phyloP scores from a whole-genome alignment of 1,140 invertebrate genomes.

The Drosophila lacertosa region DNA sequence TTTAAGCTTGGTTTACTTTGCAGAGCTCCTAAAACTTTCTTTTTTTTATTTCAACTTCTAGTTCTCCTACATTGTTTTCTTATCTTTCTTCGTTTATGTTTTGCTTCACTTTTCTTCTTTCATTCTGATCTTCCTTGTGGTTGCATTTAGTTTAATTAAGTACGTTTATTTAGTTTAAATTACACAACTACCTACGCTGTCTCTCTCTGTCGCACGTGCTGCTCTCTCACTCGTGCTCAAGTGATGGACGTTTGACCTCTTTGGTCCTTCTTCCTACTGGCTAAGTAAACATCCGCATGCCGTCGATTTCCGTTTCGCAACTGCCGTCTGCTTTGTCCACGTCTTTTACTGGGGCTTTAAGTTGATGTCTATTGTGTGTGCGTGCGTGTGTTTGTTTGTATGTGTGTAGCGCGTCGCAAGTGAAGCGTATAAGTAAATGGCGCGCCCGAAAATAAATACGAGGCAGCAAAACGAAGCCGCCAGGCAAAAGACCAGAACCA shows the following conservation, averaged over 20 bases:
- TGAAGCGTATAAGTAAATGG: constrained; percentile 61
- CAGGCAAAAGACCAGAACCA: constrained; percentile 6
- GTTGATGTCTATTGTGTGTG: constrained; percentile 45
- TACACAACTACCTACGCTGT: neutral
- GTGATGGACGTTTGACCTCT: constrained; percentile 28
- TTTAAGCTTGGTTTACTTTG: too few species aligned
- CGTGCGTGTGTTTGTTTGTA: neutral
- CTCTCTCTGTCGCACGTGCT: neutral
- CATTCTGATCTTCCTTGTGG: neutral
- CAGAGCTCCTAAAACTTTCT: too few species aligned
- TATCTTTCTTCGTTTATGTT: too few species aligned
- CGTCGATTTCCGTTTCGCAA: constrained; percentile 29
- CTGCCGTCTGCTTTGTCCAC: constrained; percentile 11
- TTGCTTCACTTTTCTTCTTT: neutral
- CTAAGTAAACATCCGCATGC: constrained; percentile 55
- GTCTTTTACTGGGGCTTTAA: constrained; percentile 36
- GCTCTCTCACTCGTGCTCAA: too few species aligned
- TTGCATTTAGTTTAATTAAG: constrained; percentile 9
- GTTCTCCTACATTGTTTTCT: neutral
- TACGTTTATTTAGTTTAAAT: constrained; percentile 9
- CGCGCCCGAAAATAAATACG: constrained; percentile 62
- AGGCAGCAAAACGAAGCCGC: constrained; percentile 35
- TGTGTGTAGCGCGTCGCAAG: constrained; percentile 36
- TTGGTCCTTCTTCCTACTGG: constrained; percentile 17
- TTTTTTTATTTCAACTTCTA: constrained; percentile 1